A percentile compares a stretch with the other conserved stretches of the same genome.
phyloP scores from a whole-genome alignment of 1,140 invertebrate genomes.

The Coenobita brevimanus region DNA sequence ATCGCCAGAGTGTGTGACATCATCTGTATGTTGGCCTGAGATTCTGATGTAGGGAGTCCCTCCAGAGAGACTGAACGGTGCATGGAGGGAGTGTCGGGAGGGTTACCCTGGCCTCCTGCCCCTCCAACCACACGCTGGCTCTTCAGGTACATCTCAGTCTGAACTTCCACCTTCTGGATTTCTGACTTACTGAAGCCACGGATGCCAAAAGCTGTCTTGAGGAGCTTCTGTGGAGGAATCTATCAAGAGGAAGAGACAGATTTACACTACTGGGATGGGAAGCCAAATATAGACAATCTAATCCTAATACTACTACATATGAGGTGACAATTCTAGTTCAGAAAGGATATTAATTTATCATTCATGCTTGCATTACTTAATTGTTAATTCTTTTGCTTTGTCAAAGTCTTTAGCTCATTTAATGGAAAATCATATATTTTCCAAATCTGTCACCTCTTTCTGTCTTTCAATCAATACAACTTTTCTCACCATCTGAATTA shows the following conservation, averaged over 20 bases:
- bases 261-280: too few relatives aligned
- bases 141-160: constrained; percentile 93
- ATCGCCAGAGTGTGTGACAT: constrained; percentile 93
- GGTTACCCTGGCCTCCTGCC: constrained; percentile 36
- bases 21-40: constrained; percentile 94
- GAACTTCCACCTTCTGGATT: constrained; percentile 91
- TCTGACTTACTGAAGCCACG: constrained; percentile 91
- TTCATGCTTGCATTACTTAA: too few relatives aligned
- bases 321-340: too few relatives aligned
- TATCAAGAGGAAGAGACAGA: constrained; percentile 70
- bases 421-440: too few relatives aligned
- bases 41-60: constrained; percentile 91
- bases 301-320: too few relatives aligned
- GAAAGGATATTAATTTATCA: too few relatives aligned
- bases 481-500: too few relatives aligned
- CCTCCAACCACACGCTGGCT: constrained; percentile 76
- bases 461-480: too few relatives aligned
- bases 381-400: too few relatives aligned
- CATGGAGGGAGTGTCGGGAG: constrained; percentile 80
- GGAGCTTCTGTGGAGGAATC: constrained; percentile 87
- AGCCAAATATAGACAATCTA: too few relatives aligned
- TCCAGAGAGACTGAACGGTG: constrained; percentile 87
- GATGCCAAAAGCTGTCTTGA: constrained; percentile 92
- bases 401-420: too few relatives aligned
- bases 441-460: too few relatives aligned